Base-by-base conservation (phyloP, 2,888 invertebrate genomes). In the Sminthurides aquaticus region DNA sequence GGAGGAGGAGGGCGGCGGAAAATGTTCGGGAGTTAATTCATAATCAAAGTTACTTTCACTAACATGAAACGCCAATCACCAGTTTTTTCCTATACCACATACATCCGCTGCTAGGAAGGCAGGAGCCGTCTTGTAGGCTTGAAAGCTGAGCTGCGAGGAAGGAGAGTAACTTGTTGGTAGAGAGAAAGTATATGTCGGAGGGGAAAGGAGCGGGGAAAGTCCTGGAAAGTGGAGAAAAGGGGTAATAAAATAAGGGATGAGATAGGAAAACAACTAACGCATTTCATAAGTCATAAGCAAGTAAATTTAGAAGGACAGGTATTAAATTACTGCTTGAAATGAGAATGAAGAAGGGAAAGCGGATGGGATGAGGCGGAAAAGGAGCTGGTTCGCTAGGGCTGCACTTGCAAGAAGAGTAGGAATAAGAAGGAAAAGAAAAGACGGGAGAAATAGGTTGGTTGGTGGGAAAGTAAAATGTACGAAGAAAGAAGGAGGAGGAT, bases 181-280 rank as follows among this genome's bases (percentile, higher is more conserved):
- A n/a, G n/a, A n/a, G 43, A 34, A 34, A 34, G 15, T 15, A 11
- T 34, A 34, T 5, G 8, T 15, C 8, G 15, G 8, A 34, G 43
- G 43, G 43, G 15, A 34, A 34, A 34, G 5, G 15, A 34, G 15
- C 43, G 43, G 43, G 15, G 43, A 34, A 34, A 34, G 43, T 34
- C 5, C n/a, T 18, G 22, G 52, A 15, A 22, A 52, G 52, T 8
- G 20, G 52, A 52, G 22, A 52, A 52, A 8, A 8, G 22, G 52
- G 52, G 52, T 52, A 52, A 52, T 52, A 52, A 52, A 52, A 52
- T 52, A 52, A 52, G 22, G 52, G 52, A 52, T 22, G 52, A 22
- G 52, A 52, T 52, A 52, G 52, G 52, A 52, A 52, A 52, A 52
- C 52, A 52, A 52, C 20, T 52, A 52, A 52, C 52, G 52, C 52